Conservation (phyloP, 2,888 invertebrate species). For the Timema cristinae region DNA sequence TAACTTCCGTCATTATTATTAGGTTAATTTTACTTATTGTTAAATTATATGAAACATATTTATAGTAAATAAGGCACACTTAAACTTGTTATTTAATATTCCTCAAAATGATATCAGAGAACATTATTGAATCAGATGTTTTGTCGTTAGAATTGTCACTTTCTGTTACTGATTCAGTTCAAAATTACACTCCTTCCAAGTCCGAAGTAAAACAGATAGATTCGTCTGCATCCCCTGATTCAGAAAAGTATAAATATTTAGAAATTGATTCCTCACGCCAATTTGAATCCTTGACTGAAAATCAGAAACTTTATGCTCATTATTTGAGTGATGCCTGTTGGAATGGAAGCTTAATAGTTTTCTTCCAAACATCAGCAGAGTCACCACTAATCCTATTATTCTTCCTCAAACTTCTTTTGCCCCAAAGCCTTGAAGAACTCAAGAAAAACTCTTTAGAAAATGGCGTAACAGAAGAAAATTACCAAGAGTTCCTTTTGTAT, state of each 20-base stretch:
- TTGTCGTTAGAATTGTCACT: no score
- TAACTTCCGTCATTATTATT: no score
- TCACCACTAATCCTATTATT: slow-evolving; percentile 1
- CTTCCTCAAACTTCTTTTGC: neutral
- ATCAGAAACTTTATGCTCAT: neutral
- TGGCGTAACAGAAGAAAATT: neutral
- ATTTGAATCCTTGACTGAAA: neutral
- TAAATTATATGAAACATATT: no score
- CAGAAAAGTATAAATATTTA: neutral
- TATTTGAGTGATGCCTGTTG: slow-evolving; percentile 6
- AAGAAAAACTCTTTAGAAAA: neutral
- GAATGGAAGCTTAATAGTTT: slow-evolving; percentile 1
- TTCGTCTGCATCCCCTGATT: no score
- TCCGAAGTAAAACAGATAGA: no score
- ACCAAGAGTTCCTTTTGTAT: neutral
- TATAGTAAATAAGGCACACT: no score
- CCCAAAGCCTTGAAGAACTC: slow-evolving; percentile 12
- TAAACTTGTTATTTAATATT: no score
- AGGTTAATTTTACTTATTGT: no score
- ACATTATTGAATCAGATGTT: no score
- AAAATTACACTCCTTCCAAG: no score
- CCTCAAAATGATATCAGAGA: no score
- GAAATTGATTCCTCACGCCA: neutral
- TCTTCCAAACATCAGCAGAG: slow-evolving; percentile 10
- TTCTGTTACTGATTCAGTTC: no score